These are phyloP conservation scores for Apis laboriosa DNA, from an alignment of 1,140 invertebrate genomes.

Conservation along the genomic window DNA sequence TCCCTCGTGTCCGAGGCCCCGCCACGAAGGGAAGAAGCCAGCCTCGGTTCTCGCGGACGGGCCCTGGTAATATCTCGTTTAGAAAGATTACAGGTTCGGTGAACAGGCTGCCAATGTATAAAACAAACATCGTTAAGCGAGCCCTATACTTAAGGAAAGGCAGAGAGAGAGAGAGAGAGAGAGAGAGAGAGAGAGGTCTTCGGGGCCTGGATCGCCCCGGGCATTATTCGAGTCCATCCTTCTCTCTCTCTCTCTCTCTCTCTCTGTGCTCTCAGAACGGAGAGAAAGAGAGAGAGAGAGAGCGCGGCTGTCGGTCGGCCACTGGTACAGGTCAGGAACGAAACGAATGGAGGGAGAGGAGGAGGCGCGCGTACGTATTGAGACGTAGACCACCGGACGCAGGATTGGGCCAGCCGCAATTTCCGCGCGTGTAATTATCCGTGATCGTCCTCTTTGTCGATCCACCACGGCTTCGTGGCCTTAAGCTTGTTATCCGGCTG, in stretches of 20 bases:
- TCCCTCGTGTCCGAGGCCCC: too few relatives aligned
- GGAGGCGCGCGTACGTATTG: constrained; percentile 50
- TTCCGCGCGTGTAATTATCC: constrained; percentile 66
- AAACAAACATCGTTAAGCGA: constrained; percentile 82
- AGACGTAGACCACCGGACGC: constrained; percentile 65
- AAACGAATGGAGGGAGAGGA: neutral
- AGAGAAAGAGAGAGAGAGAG: neutral
- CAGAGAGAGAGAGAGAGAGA: constrained; percentile 17
- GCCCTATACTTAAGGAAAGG: constrained; percentile 79
- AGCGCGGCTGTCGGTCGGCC: neutral
- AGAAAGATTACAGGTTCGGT: constrained; percentile 82
- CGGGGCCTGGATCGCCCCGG: constrained; percentile 1
- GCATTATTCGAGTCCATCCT: constrained; percentile 39
- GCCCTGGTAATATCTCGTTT: constrained; percentile 80
- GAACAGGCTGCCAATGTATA: constrained; percentile 82
- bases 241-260: neutral
- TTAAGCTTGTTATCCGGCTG: constrained; percentile 60
- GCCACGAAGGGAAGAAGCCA: neutral
- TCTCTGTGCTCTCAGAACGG: too few relatives aligned
- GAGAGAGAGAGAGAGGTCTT: neutral
- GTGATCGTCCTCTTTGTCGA: constrained; percentile 23
- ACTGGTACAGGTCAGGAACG: constrained; percentile 43
- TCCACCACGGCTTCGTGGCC: neutral
- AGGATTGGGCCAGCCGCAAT: constrained; percentile 53
- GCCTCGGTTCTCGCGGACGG: constrained; percentile 45